Conservation (phyloP, 2,888 invertebrate genomes). For the Harpagoxenus sublaevis region DNA sequence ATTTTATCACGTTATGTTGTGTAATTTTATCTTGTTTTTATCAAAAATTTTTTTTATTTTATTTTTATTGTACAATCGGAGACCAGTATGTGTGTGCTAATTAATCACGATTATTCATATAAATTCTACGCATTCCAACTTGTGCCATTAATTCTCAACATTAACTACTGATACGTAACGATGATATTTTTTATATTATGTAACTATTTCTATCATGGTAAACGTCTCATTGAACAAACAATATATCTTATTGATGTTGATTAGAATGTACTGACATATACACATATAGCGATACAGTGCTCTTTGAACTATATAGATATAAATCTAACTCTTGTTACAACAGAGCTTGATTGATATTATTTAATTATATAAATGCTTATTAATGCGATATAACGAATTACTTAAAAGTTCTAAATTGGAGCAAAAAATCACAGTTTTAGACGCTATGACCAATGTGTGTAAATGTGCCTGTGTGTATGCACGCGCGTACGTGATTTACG, state of each 20-base stretch:
- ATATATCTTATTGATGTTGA: conserved; percentile 24
- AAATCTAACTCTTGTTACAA: conserved; percentile 48
- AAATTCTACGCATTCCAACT: conserved; percentile 43
- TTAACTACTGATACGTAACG: conserved; percentile 4
- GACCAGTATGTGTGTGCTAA: neutral
- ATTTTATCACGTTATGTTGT: conserved; percentile 32
- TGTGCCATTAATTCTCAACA: conserved; percentile 17
- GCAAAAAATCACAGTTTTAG: conserved; percentile 9
- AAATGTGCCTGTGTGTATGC: conserved; percentile 12
- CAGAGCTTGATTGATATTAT: conserved; percentile 31
- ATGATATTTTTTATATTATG: conserved; percentile 10
- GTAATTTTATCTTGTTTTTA: conserved; percentile 16
- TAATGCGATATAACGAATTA: conserved; percentile 31
- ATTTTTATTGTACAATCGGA: conserved; percentile 24
- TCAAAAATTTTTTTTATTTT: neutral
- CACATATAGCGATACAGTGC: conserved; percentile 6
- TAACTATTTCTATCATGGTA: conserved; percentile 1
- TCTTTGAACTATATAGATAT: conserved; percentile 28
- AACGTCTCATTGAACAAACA: neutral
- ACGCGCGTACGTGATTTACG: neutral
- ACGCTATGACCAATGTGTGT: conserved; percentile 18
- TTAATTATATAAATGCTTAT: conserved; percentile 13
- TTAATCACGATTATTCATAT: conserved; percentile 15
- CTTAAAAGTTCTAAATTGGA: neutral
- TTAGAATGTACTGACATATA: conserved; percentile 14